Percentiles rank a stretch among this genome's conserved stretches.
Evolutionary conservation across 2,113 vertebrate species (phyloP).

Genomic region (Lanius collurio): DNA sequence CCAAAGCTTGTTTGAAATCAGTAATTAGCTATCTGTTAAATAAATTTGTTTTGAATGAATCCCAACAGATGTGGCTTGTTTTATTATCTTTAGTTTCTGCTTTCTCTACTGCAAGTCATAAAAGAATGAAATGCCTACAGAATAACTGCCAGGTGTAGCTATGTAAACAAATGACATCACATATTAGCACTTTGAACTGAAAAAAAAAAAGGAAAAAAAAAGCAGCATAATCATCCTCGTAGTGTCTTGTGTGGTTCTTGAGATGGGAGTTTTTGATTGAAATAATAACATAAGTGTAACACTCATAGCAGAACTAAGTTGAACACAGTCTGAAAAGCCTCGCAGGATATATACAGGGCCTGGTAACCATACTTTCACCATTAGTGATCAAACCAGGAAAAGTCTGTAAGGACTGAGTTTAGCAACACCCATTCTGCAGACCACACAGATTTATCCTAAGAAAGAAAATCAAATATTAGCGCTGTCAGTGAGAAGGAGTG

Average conservation of each 20-base stretch:
- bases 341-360: not conserved
- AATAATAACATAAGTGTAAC: not conserved
- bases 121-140: not conserved
- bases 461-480: not conserved
- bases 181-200: not conserved
- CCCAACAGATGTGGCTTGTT: conserved; percentile 25
- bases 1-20: conserved; percentile 23
- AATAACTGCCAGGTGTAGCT: conserved; percentile 19
- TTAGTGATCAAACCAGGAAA: not conserved
- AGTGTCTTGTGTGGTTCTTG: not conserved
- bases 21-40: conserved; percentile 51
- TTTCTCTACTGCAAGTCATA: not conserved
- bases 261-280: not conserved
- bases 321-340: not conserved
- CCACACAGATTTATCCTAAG: not conserved
- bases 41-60: conserved; percentile 44
- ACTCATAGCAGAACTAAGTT: not conserved
- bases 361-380: not conserved
- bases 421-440: not conserved
- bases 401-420: not conserved
- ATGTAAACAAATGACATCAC: conserved; percentile 6
- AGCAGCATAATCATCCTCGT: not conserved
- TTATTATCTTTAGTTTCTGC: not conserved
- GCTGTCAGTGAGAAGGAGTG: accelerated
- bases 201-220: not conserved